Conservation (phyloP, 2,113 vertebrate species). For the Lasiurus cinereus region DNA sequence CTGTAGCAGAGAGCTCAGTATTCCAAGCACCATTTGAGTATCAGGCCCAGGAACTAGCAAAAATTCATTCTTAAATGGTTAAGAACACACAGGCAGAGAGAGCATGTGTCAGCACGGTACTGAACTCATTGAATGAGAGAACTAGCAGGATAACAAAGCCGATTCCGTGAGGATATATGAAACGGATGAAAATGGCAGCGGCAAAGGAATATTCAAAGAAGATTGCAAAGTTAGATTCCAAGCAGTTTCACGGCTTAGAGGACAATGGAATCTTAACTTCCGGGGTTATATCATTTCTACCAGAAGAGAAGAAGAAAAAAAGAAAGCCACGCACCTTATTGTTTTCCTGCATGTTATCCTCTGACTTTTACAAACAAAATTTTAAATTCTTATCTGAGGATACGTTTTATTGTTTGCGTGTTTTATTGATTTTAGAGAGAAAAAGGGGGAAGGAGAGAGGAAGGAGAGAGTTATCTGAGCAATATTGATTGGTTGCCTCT, state of each 20-base stretch:
- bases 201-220: conserved; percentile 51
- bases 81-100: not conserved
- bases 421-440: not conserved
- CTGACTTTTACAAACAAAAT: not conserved
- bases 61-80: conserved; percentile 31
- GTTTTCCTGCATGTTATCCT: conserved; percentile 21
- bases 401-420: not conserved
- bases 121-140: conserved; percentile 46
- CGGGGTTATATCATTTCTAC: conserved; percentile 17
- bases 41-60: not conserved
- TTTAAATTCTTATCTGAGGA: not conserved
- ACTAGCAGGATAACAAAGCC: conserved; percentile 49
- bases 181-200: conserved; percentile 46
- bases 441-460: not conserved
- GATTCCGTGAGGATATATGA: conserved; percentile 27
- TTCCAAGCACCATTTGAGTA: not conserved
- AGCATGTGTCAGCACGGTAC: conserved; percentile 10
- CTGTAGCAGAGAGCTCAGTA: not conserved
- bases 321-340: not conserved
- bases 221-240: conserved; percentile 52
- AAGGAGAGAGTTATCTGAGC: not conserved
- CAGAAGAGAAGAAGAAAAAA: conserved; percentile 53
- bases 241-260: conserved; percentile 44
- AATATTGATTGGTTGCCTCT: not conserved
- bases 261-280: conserved; percentile 56